phyloP scores from a whole-genome alignment of 2,888 invertebrate genomes.

The Prosapia bicincta region DNA sequence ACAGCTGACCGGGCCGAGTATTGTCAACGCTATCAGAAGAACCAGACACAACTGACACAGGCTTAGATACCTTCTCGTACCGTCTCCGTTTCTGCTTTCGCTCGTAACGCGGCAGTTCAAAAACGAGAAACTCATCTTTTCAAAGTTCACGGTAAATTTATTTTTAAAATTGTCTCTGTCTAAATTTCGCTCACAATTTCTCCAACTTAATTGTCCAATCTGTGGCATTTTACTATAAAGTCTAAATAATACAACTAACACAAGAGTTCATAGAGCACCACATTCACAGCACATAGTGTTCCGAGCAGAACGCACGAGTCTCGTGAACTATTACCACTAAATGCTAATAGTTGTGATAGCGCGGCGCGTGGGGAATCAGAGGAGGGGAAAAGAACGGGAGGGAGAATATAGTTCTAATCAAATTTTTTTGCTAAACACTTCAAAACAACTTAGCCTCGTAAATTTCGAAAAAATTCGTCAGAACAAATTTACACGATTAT shows the following conservation, averaged over 20 bases:
- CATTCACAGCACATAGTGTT: neutral
- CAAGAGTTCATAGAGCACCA: neutral
- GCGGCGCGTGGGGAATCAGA: neutral
- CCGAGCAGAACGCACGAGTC: neutral
- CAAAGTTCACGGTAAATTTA: too few species aligned
- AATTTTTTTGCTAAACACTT: neutral
- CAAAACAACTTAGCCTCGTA: too few species aligned
- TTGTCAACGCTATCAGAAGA: neutral
- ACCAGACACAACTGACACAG: neutral
- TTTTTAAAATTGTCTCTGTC: neutral
- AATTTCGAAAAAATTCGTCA: too few species aligned
- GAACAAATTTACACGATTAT: too few species aligned
- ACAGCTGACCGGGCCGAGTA: neutral
- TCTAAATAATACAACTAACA: neutral
- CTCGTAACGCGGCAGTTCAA: too few species aligned
- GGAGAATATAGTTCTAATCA: neutral
- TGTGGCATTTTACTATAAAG: neutral
- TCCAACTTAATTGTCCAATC: neutral
- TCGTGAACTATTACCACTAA: neutral
- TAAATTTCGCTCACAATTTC: neutral
- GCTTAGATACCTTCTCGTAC: neutral
- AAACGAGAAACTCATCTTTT: neutral
- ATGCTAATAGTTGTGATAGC: neutral
- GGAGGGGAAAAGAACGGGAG: neutral
- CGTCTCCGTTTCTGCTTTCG: neutral